phyloP scores from a whole-genome alignment of 2,888 invertebrate genomes.

The Serripes groenlandicus region DNA sequence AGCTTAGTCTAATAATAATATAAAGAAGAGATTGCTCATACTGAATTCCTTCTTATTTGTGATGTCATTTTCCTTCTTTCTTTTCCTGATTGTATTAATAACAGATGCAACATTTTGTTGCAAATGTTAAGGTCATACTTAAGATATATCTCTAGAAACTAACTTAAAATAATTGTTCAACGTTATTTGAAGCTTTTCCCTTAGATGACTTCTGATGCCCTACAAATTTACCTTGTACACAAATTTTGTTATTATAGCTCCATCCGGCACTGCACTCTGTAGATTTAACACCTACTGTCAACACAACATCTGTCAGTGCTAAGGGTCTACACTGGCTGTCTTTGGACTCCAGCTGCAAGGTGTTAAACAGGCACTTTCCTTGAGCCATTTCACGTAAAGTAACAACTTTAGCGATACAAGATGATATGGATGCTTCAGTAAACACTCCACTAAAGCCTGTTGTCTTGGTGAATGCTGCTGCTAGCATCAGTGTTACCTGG shows the following conservation, averaged over 20 bases:
- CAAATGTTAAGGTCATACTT: too few relatives aligned
- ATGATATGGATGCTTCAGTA: neutral
- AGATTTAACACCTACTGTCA: neutral
- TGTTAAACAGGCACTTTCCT: neutral
- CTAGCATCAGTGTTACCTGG: neutral
- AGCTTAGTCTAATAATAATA: too few relatives aligned
- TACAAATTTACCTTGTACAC: neutral
- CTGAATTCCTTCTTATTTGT: too few relatives aligned
- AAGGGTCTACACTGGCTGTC: neutral
- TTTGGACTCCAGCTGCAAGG: neutral
- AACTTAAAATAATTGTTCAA: too few relatives aligned
- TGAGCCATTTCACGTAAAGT: neutral
- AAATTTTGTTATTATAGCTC: neutral
- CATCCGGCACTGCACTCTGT: neutral
- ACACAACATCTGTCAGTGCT: neutral
- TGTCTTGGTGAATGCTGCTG: neutral
- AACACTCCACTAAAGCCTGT: neutral
- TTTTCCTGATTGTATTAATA: too few relatives aligned
- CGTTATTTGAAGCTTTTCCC: neutral
- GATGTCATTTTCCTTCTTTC: too few relatives aligned
- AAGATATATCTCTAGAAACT: too few relatives aligned
- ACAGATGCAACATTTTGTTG: too few relatives aligned
- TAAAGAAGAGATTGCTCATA: too few relatives aligned
- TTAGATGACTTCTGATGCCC: neutral
- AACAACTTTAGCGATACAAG: neutral